Base-by-base conservation (phyloP, 2,888 invertebrate species). In the Acanthosepion lycidas region DNA sequence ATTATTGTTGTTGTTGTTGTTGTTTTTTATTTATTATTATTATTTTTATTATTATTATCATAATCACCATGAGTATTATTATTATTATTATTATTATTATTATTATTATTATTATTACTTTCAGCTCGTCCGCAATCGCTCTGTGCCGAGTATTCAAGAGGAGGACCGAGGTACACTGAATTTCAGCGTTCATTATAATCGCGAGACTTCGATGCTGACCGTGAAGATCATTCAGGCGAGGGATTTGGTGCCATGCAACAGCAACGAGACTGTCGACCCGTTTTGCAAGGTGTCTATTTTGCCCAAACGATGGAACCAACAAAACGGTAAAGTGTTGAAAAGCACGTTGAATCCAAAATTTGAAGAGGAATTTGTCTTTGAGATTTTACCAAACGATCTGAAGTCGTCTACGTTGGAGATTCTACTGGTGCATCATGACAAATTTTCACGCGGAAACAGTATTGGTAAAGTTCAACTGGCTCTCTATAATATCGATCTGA, bases 271-370 rank as follows among this genome's bases (percentile, higher is more conserved):
- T 0, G 96, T 97, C 28, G 97, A 98, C 97, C 98, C 98, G 0
- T 98, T 98, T 96, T 98, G 98, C 64, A 98, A 98, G 97, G 99
- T 99, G 1, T 99, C 99, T 97, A 99, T 99, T 98, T 99, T 99
- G 97, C 99, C 99, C 96, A 95, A 96, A 42, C 95, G 96, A 92
- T 95, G 95, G 94, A 92, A 95, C 8, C 96, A 96, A 59, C 96
- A 96, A 6, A 96, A 97, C 95, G 97, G 96, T 94, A 96, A 96
- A 96, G 98, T 98, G 95, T 98, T 98, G 96, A 98, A 98, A 97
- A 98, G 98, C 96, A 98, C 98, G 15, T 97, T 98, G 94, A 98
- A 98, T 97, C 98, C 98, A 95, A 98, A 98, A 95, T 98, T 98
- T 96, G 98, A 98, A 95, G 98, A 98, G 96, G 98, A 98, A 96